Evolutionary conservation across 1,140 invertebrate genomes (phyloP).

Genomic region (Sitodiplosis mosellana): DNA sequence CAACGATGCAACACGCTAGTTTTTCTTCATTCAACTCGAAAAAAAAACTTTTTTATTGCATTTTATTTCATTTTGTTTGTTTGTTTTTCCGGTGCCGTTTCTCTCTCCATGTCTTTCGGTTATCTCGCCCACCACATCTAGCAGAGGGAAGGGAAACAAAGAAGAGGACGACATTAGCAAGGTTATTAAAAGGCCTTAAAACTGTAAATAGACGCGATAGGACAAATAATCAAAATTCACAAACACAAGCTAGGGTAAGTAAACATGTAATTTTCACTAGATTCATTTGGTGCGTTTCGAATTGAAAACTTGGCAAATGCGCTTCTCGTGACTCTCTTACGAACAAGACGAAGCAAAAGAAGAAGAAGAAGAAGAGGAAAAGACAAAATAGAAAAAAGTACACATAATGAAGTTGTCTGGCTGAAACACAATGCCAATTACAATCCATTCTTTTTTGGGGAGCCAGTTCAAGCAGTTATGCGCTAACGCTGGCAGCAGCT

Average conservation of each 20-base stretch:
- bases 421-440: no score
- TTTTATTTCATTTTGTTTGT: neutral
- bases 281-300: no score
- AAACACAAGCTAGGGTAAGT: constrained; percentile 23
- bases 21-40: neutral
- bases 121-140: neutral
- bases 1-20: neutral
- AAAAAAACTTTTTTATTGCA: neutral
- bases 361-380: neutral
- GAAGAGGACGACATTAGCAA: constrained; percentile 24
- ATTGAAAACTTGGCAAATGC: neutral
- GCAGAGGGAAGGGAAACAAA: constrained; percentile 23
- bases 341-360: neutral
- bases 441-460: no score
- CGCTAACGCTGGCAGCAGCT: no score
- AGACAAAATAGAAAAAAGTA: no score
- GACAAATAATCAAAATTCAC: constrained; percentile 19
- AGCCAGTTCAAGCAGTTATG: no score
- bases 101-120: neutral
- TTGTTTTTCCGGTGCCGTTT: neutral
- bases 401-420: no score
- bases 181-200: constrained; percentile 24
- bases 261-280: no score
- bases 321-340: neutral
- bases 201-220: constrained; percentile 27